Conservation (phyloP, 2,797 vertebrate genomes). For the Synaphobranchus kaupii region DNA sequence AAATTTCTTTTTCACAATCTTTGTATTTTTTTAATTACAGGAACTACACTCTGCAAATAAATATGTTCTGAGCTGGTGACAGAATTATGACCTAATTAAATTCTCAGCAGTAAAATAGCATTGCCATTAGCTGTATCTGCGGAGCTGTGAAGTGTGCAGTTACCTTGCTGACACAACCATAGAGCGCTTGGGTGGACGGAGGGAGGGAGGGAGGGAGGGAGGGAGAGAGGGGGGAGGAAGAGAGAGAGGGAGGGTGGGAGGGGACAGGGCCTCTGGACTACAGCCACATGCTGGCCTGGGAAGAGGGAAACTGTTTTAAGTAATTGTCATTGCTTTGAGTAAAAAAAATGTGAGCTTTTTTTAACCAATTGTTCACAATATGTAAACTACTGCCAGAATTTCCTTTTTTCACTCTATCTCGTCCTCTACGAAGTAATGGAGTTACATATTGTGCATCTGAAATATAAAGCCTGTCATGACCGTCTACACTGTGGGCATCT, state of each 20-base stretch:
- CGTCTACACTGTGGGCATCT: background rate
- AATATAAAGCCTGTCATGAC: background rate
- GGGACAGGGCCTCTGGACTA: slow-evolving; percentile 36
- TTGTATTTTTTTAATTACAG: slow-evolving; percentile 49
- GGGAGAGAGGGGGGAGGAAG: background rate
- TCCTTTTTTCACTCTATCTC: background rate
- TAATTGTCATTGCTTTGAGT: background rate
- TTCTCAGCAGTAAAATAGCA: slow-evolving; percentile 44
- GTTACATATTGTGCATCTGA: background rate
- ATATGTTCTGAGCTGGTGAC: slow-evolving; percentile 58
- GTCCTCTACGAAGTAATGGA: slow-evolving; percentile 5
- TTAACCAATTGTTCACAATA: background rate
- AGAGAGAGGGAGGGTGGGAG: background rate
- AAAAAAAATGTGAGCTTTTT: background rate
- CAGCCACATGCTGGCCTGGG: slow-evolving; percentile 28
- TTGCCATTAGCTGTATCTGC: slow-evolving; percentile 37
- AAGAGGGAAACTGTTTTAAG: slow-evolving; percentile 27
- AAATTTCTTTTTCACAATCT: slow-evolving; percentile 18
- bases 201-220: slow-evolving; percentile 23
- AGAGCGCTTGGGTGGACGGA: background rate
- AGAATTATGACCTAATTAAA: slow-evolving; percentile 62
- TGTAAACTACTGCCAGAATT: background rate
- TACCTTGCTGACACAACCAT: slow-evolving; percentile 33
- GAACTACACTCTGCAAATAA: slow-evolving; percentile 57
- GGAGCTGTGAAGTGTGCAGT: slow-evolving; percentile 18